Conservation (phyloP, 2,797 vertebrate species). For the Taeniopygia guttata region DNA sequence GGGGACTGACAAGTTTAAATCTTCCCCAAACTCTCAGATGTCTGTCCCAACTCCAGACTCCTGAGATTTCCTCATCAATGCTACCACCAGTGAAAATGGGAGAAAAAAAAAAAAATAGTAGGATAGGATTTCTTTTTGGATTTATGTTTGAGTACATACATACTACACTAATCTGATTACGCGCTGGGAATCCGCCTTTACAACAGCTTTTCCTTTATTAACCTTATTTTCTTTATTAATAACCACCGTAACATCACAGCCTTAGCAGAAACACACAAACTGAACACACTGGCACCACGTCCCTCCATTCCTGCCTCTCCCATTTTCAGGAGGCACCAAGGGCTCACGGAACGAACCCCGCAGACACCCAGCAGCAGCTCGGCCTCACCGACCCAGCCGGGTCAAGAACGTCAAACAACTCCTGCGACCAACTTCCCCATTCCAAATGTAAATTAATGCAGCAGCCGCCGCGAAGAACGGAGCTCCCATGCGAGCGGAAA, state of each 20-base stretch:
- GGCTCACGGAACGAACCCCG: background rate
- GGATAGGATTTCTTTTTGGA: background rate
- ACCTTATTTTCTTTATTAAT: background rate
- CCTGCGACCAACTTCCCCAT: background rate
- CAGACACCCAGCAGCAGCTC: background rate
- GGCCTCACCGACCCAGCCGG: background rate
- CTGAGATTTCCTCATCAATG: fast-evolving
- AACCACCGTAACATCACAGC: background rate
- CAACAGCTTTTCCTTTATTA: slow-evolving; percentile 34
- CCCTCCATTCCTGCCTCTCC: background rate
- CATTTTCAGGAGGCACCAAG: background rate
- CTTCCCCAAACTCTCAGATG: background rate
- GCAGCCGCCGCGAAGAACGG: background rate
- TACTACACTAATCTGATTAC: background rate
- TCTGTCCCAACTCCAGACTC: background rate
- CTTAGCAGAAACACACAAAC: background rate
- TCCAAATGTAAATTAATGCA: slow-evolving; percentile 61
- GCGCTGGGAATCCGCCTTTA: background rate
- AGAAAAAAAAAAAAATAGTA: too few relatives aligned
- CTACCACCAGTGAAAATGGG: fast-evolving
- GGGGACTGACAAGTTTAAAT: background rate
- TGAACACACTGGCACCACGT: fast-evolving
- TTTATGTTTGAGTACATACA: background rate
- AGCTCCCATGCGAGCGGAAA: background rate
- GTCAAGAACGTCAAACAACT: background rate